A percentile compares a stretch with the other conserved stretches of the same genome.
Evolutionary conservation across 2,888 invertebrate genomes (phyloP).

Genomic region (Hydropsyche betteni): DNA sequence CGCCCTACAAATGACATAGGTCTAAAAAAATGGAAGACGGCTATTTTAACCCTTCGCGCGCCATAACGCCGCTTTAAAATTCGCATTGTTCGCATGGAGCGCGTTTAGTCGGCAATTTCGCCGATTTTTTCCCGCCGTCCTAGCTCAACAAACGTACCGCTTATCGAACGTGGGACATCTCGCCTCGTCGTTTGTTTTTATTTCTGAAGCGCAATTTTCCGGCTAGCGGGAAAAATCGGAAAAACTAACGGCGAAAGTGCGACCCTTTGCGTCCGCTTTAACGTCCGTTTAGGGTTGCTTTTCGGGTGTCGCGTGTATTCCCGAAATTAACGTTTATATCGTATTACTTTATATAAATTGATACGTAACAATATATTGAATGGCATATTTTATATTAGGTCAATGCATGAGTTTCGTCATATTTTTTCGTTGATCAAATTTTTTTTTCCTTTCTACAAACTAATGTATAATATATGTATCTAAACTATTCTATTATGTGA

Average conservation of each 20-base stretch:
- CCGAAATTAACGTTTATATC: constrained; percentile 39
- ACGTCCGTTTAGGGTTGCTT: constrained; percentile 43
- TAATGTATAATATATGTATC: no score
- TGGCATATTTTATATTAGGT: no score
- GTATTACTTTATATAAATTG: not conserved
- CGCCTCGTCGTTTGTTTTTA: constrained; percentile 42
- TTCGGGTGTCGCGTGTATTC: not conserved
- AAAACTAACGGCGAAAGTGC: not conserved
- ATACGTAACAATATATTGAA: no score
- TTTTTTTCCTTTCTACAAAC: no score
- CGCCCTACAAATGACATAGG: no score
- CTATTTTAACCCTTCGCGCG: constrained; percentile 1
- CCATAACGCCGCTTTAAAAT: constrained; percentile 21
- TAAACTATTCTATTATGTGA: no score
- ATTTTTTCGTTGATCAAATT: no score
- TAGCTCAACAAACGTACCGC: not conserved
- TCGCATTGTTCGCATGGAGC: constrained; percentile 23
- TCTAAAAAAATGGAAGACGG: no score
- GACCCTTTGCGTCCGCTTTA: constrained; percentile 47
- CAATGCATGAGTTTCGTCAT: no score
- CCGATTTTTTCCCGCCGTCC: not conserved
- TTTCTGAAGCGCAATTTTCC: constrained; percentile 38
- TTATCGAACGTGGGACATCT: constrained; percentile 16
- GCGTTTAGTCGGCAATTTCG: constrained; percentile 12
- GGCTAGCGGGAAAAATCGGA: constrained; percentile 10